Conservation (phyloP, 2,113 vertebrate genomes). For the Triplophysa rosa region DNA sequence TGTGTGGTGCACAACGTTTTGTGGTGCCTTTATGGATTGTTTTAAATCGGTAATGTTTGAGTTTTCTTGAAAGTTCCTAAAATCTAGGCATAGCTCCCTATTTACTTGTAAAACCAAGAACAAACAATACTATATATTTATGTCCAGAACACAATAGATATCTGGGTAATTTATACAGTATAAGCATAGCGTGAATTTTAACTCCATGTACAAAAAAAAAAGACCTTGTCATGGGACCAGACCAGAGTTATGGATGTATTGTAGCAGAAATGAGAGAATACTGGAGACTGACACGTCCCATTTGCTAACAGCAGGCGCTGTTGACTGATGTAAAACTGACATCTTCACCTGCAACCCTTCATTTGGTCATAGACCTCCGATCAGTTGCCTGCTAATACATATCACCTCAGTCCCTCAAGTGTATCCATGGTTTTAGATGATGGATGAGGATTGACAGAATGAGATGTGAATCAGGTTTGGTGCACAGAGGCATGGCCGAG, state of each 20-base stretch:
- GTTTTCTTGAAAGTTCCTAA: too few species aligned
- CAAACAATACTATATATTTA: too few species aligned
- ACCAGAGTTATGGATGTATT: neutral
- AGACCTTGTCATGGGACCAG: neutral
- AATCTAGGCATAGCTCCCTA: too few species aligned
- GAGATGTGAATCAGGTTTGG: slow-evolving; percentile 15
- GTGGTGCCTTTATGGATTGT: too few species aligned
- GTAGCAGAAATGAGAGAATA: neutral
- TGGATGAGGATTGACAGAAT: slow-evolving; percentile 29
- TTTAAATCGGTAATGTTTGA: too few species aligned
- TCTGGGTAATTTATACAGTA: too few species aligned
- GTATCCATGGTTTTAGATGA: neutral
- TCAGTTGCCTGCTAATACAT: neutral
- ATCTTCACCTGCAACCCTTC: neutral
- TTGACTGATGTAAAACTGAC: neutral
- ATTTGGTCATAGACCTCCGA: neutral
- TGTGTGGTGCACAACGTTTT: too few species aligned
- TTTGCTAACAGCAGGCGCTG: neutral
- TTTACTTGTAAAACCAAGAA: too few species aligned
- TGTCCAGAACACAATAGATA: neutral
- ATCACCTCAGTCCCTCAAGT: slow-evolving; percentile 18
- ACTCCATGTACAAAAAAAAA: neutral
- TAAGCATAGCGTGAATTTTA: neutral
- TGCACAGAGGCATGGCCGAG: slow-evolving; percentile 19
- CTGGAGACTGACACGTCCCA: neutral